These are phyloP conservation scores for Drosophila teissieri DNA, from an alignment of 1,140 invertebrate genomes.

Conservation along the genomic window DNA sequence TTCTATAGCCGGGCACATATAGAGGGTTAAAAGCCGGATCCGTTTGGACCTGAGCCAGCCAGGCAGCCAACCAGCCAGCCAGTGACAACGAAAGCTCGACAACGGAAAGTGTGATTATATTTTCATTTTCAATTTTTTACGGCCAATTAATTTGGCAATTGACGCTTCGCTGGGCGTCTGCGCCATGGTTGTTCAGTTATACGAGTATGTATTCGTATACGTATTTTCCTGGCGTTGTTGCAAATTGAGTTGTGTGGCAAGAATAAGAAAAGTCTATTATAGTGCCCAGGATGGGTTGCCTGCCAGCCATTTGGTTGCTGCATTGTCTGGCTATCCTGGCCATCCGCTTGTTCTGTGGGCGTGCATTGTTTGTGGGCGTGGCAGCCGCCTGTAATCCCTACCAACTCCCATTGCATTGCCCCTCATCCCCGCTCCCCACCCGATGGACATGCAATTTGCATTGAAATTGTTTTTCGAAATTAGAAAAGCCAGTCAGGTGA, in stretches of 20 bases:
- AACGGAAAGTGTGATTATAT: constrained; percentile 83
- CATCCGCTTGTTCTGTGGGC: constrained; percentile 37
- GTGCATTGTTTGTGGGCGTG: constrained; percentile 66
- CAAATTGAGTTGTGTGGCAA: constrained; percentile 81
- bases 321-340: constrained; percentile 69
- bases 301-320: constrained; percentile 67
- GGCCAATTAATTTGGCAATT: constrained; percentile 84
- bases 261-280: constrained; percentile 83
- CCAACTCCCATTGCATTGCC: neutral
- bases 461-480: constrained; percentile 76
- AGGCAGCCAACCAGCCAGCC: constrained; percentile 62
- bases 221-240: constrained; percentile 19
- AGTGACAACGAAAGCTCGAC: constrained; percentile 50
- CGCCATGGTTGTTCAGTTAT: constrained; percentile 45
- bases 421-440: neutral
- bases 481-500: constrained; percentile 74
- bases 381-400: constrained; percentile 22
- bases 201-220: constrained; percentile 13
- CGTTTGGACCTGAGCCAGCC: constrained; percentile 55
- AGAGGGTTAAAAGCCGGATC: constrained; percentile 65
- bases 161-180: constrained; percentile 80
- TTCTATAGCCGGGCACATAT: constrained; percentile 16
- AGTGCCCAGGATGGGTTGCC: constrained; percentile 63
- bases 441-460: constrained; percentile 70
- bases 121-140: constrained; percentile 84